phyloP scores from a whole-genome alignment of 2,888 invertebrate species.

The Sinhomidia bicolor region DNA sequence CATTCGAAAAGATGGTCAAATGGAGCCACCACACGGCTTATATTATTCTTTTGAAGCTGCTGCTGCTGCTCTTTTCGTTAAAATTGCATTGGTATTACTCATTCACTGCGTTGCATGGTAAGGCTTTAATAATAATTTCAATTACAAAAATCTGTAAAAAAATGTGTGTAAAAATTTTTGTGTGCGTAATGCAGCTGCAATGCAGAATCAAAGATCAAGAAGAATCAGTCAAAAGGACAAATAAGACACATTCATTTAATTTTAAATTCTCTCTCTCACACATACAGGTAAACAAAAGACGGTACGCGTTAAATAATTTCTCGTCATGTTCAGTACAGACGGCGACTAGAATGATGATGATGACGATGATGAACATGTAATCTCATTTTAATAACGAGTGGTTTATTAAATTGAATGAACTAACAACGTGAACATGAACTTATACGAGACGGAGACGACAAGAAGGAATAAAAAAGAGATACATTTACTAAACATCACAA shows the following conservation, averaged over 20 bases:
- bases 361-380: constrained; percentile 42
- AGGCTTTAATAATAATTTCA: constrained; percentile 6
- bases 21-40: neutral
- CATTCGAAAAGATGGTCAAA: constrained; percentile 43
- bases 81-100: neutral
- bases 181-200: constrained; percentile 64
- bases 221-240: constrained; percentile 1
- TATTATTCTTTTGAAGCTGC: no score
- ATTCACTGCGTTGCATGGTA: no score
- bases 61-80: no score
- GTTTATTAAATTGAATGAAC: constrained; percentile 30
- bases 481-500: neutral
- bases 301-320: no score
- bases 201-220: constrained; percentile 1
- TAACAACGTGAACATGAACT: constrained; percentile 16
- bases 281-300: no score
- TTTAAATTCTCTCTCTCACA: no score
- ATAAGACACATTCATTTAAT: constrained; percentile 38
- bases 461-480: neutral
- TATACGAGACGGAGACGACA: no score
- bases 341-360: no score
- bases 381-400: constrained; percentile 56
- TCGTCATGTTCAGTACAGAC: neutral
- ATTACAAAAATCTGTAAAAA: neutral
- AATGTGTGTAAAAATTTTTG: neutral